A percentile compares a stretch with the other conserved stretches of the same genome.
phyloP scores from a whole-genome alignment of 2,113 vertebrate genomes.

The Vulpes vulpes region DNA sequence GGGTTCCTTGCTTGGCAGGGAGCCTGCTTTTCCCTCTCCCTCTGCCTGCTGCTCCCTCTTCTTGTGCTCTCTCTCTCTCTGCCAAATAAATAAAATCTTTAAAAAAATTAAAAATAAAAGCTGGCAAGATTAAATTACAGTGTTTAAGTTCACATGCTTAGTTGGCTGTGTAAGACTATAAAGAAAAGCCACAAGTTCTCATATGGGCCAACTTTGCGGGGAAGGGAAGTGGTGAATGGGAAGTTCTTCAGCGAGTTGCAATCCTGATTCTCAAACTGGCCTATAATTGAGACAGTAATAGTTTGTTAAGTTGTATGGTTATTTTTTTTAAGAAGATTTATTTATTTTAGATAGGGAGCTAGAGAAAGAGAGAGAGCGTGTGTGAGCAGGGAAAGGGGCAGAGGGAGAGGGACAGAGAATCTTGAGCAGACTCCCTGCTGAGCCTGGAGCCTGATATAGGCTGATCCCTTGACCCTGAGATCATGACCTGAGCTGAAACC shows the following conservation, averaged over 20 bases:
- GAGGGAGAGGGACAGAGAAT: neutral
- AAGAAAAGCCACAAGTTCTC: neutral
- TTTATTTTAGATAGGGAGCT: neutral
- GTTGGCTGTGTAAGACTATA: neutral
- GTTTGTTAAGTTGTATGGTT: neutral
- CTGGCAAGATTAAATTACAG: neutral
- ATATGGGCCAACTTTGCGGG: rapidly evolving
- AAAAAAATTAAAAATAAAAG: neutral
- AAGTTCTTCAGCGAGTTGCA: no score
- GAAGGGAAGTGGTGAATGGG: rapidly evolving
- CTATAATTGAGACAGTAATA: neutral
- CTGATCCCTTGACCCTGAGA: neutral
- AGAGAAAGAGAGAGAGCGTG: neutral
- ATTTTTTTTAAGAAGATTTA: neutral
- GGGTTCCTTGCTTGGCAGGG: no score
- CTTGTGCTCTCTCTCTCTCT: no score
- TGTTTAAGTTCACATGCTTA: neutral
- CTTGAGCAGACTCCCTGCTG: neutral
- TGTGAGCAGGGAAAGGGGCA: neutral
- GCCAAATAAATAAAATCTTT: no score
- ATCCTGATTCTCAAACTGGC: neutral
- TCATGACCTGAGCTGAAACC: neutral
- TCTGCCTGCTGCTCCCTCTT: no score
- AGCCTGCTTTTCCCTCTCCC: no score
- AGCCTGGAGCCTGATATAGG: neutral